Conservation (phyloP, 2,797 vertebrate genomes). For the Tiaroga cobitis region DNA sequence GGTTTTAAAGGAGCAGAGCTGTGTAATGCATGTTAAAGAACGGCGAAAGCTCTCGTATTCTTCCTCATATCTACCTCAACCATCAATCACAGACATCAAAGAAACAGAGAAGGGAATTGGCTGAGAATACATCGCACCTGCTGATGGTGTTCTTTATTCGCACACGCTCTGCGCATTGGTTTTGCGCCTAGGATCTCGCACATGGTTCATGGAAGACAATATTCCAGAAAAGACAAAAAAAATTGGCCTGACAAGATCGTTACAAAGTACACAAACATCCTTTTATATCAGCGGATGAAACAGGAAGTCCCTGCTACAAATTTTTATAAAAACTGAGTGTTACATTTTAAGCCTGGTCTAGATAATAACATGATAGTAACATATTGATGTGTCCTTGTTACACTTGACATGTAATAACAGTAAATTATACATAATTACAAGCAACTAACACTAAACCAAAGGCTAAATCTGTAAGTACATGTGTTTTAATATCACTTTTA, state of each 20-base stretch:
- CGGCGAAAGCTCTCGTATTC: background rate
- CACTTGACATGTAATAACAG: background rate
- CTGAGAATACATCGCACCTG: constrained; percentile 9
- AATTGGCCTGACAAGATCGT: background rate
- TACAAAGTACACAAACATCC: background rate
- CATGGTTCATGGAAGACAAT: background rate
- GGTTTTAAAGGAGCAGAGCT: constrained; percentile 24
- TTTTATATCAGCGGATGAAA: background rate
- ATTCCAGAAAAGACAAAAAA: background rate
- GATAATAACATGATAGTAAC: too few relatives aligned
- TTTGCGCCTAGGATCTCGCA: background rate
- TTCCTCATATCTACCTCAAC: background rate
- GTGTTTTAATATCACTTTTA: background rate
- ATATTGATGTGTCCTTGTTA: background rate
- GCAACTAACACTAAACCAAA: background rate
- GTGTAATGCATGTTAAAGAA: constrained; percentile 13
- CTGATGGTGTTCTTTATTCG: constrained; percentile 1
- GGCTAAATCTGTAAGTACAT: background rate
- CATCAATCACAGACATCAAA: constrained; percentile 9
- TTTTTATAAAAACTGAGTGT: background rate
- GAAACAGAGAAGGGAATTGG: background rate
- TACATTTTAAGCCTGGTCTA: background rate
- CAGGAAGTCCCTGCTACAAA: too few relatives aligned
- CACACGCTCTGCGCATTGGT: background rate
- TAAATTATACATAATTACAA: background rate